Conservation (phyloP, 2,888 invertebrate species). For the Torymus tubicola region DNA sequence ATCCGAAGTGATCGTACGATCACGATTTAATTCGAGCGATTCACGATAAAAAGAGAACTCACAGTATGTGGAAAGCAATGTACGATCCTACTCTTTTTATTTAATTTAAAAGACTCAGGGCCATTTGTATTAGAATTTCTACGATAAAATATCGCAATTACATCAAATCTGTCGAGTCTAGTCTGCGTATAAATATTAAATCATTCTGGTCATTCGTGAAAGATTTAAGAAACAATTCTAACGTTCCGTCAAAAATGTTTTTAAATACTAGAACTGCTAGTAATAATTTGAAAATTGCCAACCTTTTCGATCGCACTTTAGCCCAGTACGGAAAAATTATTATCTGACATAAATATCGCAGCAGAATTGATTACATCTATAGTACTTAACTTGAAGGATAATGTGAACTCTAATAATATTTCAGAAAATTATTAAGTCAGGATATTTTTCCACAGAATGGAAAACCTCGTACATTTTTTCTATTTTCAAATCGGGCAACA, state of each 20-base stretch:
- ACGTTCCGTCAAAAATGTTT: neutral
- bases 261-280: neutral
- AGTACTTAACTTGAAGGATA: too few relatives aligned
- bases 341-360: too few relatives aligned
- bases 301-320: neutral
- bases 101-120: neutral
- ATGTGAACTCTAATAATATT: too few relatives aligned
- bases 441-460: too few relatives aligned
- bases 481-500: too few relatives aligned
- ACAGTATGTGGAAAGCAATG: neutral
- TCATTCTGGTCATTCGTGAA: neutral
- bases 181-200: neutral
- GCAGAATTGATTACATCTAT: too few relatives aligned
- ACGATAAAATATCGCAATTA: neutral
- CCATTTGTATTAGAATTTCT: neutral
- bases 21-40: neutral
- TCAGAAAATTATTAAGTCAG: too few relatives aligned
- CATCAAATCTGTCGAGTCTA: neutral
- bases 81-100: neutral
- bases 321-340: too few relatives aligned
- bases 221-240: neutral
- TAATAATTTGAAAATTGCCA: neutral
- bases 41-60: neutral
- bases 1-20: neutral
- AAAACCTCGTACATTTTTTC: too few relatives aligned